Conservation (phyloP, 2,797 vertebrate genomes). For the Coregonus suidteri region DNA sequence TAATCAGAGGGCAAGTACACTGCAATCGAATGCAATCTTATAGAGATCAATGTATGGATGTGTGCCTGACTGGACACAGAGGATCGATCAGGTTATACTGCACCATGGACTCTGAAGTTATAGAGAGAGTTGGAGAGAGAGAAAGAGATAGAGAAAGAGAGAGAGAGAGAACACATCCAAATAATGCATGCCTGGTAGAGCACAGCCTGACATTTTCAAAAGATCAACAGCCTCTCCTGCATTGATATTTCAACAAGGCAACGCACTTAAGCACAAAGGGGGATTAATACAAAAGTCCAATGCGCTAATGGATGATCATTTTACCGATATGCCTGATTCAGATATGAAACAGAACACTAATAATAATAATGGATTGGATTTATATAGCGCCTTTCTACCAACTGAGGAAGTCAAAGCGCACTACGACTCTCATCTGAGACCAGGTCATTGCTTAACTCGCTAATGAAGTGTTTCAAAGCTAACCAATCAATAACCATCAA, state of each 20-base stretch:
- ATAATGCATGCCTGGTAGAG: conserved; percentile 46
- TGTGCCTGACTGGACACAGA: neutral
- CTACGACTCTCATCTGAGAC: neutral
- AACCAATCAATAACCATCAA: neutral
- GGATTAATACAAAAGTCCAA: conserved; percentile 30
- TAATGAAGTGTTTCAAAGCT: neutral
- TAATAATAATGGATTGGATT: too few species aligned
- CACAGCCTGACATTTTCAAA: conserved; percentile 70
- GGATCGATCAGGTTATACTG: conserved; percentile 7
- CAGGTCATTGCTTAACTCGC: neutral
- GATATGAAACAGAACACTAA: neutral
- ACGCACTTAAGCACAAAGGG: conserved; percentile 47
- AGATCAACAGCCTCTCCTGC: conserved; percentile 68
- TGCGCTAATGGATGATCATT: conserved; percentile 24
- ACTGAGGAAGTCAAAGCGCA: neutral
- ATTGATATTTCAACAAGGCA: conserved; percentile 63
- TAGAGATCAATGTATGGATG: conserved; percentile 5
- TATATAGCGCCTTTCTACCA: too few species aligned
- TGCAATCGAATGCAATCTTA: conserved; percentile 18
- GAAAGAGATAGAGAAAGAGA: neutral
- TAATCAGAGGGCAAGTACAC: conserved; percentile 17
- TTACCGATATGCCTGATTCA: conserved; percentile 8
- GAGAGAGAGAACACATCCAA: conserved; percentile 33
- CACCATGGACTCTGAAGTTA: conserved; percentile 4
- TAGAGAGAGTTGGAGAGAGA: neutral